Conservation (phyloP, 2,113 vertebrate species). For the Callocephalon fimbriatum region DNA sequence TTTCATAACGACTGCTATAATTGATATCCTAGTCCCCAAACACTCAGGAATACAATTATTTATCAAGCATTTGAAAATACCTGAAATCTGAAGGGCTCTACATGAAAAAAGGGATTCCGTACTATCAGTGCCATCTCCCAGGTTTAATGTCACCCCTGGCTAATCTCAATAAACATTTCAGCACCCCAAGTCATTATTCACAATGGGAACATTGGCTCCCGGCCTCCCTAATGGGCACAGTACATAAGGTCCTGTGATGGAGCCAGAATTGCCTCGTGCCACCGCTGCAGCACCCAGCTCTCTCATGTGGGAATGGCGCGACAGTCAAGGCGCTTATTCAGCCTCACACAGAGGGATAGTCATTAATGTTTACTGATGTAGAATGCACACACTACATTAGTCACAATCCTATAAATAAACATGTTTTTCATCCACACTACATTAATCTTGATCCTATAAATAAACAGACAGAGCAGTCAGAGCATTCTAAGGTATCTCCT, state of each 20-base stretch:
- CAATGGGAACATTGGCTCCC: background rate
- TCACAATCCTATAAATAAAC: conserved; percentile 62
- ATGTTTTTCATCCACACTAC: conserved; percentile 54
- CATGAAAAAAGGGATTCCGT: background rate
- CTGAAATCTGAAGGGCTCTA: background rate
- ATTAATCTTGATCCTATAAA: conserved; percentile 68
- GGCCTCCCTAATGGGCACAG: background rate
- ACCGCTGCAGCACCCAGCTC: background rate
- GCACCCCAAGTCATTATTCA: background rate
- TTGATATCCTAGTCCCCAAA: background rate
- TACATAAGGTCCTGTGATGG: background rate
- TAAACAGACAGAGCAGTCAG: conserved; percentile 10
- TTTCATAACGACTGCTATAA: background rate
- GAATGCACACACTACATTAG: conserved; percentile 64
- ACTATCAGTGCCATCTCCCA: background rate
- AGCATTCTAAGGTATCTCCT: background rate
- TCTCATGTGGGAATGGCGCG: background rate
- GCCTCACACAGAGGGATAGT: background rate
- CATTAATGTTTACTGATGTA: conserved; percentile 61
- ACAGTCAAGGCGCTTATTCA: background rate
- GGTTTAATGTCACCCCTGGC: background rate
- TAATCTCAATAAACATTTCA: background rate
- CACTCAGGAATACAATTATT: background rate
- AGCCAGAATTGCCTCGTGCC: background rate
- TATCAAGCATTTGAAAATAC: background rate